Percentiles rank a stretch among this genome's conserved stretches.
These are phyloP conservation scores for Neofelis nebulosa DNA, from an alignment of 2,113 vertebrate genomes.

Conservation along the genomic window DNA sequence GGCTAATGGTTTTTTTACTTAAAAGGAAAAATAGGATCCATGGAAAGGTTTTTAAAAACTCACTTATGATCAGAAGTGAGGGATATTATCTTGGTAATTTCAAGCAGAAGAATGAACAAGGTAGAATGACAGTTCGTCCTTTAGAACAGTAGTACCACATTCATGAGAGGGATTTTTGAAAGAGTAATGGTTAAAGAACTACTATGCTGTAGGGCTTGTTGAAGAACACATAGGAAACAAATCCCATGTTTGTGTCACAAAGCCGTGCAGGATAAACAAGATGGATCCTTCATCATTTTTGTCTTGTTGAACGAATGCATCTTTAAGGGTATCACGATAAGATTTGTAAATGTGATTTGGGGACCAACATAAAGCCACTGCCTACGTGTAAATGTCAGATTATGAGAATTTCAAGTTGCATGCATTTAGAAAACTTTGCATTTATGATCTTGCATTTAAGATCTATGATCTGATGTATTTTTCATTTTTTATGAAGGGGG, in stretches of 20 bases:
- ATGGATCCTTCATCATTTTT: slow-evolving; percentile 18
- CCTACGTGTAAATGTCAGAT: background rate
- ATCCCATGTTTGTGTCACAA: background rate
- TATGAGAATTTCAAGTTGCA: slow-evolving; percentile 4
- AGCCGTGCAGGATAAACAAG: background rate
- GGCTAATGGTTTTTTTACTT: slow-evolving; percentile 11
- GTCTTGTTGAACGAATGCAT: background rate
- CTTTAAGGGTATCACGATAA: background rate
- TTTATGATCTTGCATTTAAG: background rate
- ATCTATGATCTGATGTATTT: background rate
- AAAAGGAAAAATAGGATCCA: slow-evolving; percentile 38
- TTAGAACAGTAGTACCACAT: slow-evolving; percentile 13
- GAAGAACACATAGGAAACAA: slow-evolving; percentile 19
- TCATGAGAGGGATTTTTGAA: slow-evolving; percentile 32
- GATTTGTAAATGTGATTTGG: background rate
- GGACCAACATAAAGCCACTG: background rate
- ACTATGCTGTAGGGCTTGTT: slow-evolving; percentile 14
- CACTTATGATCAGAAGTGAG: background rate
- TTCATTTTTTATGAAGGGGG: background rate
- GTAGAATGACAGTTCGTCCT: background rate
- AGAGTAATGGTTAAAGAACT: background rate
- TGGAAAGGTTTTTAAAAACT: background rate
- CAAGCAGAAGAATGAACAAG: slow-evolving; percentile 17
- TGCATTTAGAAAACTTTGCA: background rate
- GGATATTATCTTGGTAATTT: background rate